These are phyloP conservation scores for Cyanoderma ruficeps DNA, from an alignment of 2,113 vertebrate genomes.

Conservation along the genomic window DNA sequence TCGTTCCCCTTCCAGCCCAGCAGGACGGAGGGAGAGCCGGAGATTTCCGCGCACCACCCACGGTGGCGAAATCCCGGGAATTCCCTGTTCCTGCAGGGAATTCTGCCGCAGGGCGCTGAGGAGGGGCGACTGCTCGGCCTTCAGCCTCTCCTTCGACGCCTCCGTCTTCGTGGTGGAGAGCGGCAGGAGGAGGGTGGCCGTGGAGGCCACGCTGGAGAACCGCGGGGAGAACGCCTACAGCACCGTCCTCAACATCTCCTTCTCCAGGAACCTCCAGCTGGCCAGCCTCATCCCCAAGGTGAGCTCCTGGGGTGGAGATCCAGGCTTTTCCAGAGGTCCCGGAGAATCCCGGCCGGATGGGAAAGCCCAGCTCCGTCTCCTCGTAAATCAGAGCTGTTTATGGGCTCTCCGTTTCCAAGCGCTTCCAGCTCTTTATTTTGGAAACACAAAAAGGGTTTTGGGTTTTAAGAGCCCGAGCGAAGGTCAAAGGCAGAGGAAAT, in stretches of 20 bases:
- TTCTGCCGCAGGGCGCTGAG: slow-evolving; percentile 82
- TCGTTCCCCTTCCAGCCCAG: not conserved
- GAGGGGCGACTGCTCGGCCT: slow-evolving; percentile 67
- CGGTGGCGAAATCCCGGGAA: fast-evolving
- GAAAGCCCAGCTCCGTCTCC: not conserved
- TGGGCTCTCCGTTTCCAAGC: not conserved
- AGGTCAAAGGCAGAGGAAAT: not conserved
- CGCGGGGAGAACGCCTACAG: slow-evolving; percentile 92
- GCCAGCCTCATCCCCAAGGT: slow-evolving; percentile 83
- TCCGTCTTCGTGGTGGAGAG: slow-evolving; percentile 82
- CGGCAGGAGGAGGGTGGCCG: slow-evolving; percentile 81
- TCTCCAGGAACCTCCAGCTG: slow-evolving; percentile 88
- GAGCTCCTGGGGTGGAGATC: not conserved
- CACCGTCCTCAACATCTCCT: slow-evolving; percentile 85
- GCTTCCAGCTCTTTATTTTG: slow-evolving; percentile 4
- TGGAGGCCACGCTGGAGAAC: slow-evolving; percentile 89
- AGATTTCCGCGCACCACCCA: not conserved
- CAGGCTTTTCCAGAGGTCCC: not conserved
- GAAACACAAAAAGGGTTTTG: not conserved
- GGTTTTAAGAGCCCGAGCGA: not conserved
- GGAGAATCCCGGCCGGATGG: fast-evolving
- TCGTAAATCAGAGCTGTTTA: slow-evolving; percentile 6
- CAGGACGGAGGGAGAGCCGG: not conserved
- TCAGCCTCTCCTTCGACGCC: slow-evolving; percentile 74
- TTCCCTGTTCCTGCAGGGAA: slow-evolving; percentile 72